These are phyloP conservation scores for Sus cebifrons DNA, from an alignment of 2,797 vertebrate species.

Conservation along the genomic window DNA sequence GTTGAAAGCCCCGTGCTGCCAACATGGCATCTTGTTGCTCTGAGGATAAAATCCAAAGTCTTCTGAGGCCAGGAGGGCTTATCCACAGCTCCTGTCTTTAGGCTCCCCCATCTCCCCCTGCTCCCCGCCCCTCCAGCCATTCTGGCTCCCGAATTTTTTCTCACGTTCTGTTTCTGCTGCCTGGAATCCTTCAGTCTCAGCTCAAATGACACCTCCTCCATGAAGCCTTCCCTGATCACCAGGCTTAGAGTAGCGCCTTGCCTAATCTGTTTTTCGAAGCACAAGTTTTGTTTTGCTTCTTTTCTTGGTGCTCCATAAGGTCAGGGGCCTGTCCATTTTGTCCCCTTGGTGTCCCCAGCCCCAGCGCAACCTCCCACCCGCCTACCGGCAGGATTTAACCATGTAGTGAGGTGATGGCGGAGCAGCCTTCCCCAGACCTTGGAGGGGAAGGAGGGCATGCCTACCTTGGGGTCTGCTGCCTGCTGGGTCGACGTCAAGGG, in stretches of 20 bases:
- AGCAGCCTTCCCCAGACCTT: accelerated
- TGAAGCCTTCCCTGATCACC: neutral
- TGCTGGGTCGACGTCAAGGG: constrained; percentile 80
- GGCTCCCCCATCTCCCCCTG: too few relatives aligned
- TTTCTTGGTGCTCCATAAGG: too few relatives aligned
- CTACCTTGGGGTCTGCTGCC: constrained; percentile 63
- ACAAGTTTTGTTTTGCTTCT: neutral
- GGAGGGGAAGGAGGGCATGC: neutral
- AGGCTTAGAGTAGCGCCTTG: neutral
- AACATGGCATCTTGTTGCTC: neutral
- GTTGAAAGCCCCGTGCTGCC: neutral
- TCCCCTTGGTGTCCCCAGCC: neutral
- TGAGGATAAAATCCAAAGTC: neutral
- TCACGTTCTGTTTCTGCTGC: neutral
- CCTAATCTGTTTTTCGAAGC: accelerated
- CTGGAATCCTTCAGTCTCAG: neutral
- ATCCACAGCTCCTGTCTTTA: accelerated
- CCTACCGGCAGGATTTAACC: neutral
- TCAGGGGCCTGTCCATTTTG: neutral
- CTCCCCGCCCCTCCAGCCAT: neutral
- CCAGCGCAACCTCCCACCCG: accelerated
- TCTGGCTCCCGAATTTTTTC: neutral
- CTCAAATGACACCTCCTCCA: neutral
- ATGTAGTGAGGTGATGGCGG: accelerated
- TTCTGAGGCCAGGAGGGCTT: accelerated